Percentiles rank a stretch among this genome's conserved stretches.
phyloP scores from a whole-genome alignment of 2,888 invertebrate genomes.

The Brenthis hecate region DNA sequence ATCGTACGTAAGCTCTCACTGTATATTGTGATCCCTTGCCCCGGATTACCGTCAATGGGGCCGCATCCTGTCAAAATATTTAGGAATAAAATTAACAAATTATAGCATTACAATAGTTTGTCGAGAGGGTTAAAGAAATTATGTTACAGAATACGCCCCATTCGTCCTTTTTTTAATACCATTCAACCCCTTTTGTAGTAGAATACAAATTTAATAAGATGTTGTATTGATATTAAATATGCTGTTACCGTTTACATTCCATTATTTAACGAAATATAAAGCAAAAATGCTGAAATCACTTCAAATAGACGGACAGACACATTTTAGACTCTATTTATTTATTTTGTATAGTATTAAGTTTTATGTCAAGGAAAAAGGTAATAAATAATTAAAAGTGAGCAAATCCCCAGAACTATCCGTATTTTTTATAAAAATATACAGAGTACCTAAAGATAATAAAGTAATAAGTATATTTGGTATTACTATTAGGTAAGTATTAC shows the following conservation, averaged over 20 bases:
- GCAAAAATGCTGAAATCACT: background rate
- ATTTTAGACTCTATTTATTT: too few relatives aligned
- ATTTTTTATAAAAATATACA: too few relatives aligned
- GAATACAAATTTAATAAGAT: background rate
- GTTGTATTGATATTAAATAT: background rate
- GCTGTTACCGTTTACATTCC: background rate
- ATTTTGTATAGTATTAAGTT: too few relatives aligned
- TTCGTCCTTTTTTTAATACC: constrained; percentile 3
- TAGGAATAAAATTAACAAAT: constrained; percentile 39
- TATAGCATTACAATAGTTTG: constrained; percentile 15
- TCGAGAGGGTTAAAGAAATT: background rate
- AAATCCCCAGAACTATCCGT: too few relatives aligned
- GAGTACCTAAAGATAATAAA: too few relatives aligned
- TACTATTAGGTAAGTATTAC: too few relatives aligned
- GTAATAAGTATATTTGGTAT: too few relatives aligned
- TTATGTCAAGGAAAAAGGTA: too few relatives aligned
- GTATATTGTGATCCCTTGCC: constrained; percentile 39
- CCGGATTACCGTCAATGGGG: constrained; percentile 32
- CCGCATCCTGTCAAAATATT: constrained; percentile 41
- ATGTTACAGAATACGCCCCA: background rate
- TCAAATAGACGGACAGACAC: background rate
- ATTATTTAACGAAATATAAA: background rate
- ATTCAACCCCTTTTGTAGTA: constrained; percentile 3
- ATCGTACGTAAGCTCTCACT: constrained; percentile 21
- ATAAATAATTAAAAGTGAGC: too few relatives aligned